Base-by-base conservation (phyloP, 2,113 vertebrate genomes). In the Malurus cyaneus region DNA sequence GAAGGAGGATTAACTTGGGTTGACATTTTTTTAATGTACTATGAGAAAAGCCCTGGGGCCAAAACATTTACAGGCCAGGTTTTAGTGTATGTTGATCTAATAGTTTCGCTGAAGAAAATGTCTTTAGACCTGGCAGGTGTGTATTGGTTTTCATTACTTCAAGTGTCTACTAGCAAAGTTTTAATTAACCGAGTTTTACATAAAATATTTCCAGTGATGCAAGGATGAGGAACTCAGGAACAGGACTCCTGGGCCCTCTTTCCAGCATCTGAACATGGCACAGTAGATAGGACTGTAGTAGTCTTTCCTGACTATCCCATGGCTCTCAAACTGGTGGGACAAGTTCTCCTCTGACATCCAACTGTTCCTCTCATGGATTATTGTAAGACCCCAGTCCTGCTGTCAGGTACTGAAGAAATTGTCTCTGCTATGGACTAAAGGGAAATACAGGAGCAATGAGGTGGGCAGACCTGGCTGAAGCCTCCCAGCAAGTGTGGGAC, bases 1-100 rank as follows among this genome's bases (percentile, higher is more conserved):
- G 94, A 86, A 89, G 47, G 73, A 91, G 96, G 97, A 97, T 97
- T 96, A 96, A 92, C 91, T 97, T 53, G 66, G 57, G 85, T 21
- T 94, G 88, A 96, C 83, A 10, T 82, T 96, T 88, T 88, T 94
- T 84, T 46, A 47, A 94, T 93, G 95, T 90, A 94, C 85, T 90
- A 81, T 91, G 92, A 96, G 92, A 94, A 94, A 97, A 96, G 84
- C 95, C 96, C 92, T 67, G 80, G 59, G 84, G 96, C 94, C 92
- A 94, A 97, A 97, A 96, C 92, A 95, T 94, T 96, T 93, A 86
- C 77, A 95, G 91, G 84, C 50, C 59, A 69, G 87, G 72, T 92
- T 94, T 95, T 92, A 93, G 85, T 69, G 66, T 70, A 62, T 88
- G 93, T 92, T 96, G 83, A 95, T 88, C 72, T 89, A 90, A 89